Evolutionary conservation across 2,113 vertebrate species (phyloP).

Genomic region (Cheirogaleus medius): DNA sequence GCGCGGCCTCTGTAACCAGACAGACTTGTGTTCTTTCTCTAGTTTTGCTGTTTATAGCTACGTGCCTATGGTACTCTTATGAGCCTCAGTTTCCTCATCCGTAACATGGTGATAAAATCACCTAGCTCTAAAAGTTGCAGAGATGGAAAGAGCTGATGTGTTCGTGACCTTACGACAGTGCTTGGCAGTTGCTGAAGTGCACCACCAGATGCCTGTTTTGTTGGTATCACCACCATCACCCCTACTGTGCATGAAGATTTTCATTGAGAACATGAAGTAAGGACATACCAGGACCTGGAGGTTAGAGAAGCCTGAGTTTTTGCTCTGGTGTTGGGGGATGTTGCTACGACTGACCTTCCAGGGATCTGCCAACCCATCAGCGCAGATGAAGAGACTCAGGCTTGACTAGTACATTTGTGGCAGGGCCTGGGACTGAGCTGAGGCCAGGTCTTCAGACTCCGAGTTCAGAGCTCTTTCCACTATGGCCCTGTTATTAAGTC

Average conservation of each 20-base stretch:
- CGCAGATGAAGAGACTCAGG: neutral
- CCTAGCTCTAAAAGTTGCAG: neutral
- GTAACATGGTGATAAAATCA: neutral
- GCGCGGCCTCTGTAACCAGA: neutral
- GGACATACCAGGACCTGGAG: neutral
- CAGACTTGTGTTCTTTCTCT: neutral
- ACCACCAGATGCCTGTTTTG: neutral
- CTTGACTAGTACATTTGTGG: neutral
- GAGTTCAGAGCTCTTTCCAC: neutral
- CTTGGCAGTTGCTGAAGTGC: neutral
- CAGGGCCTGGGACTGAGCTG: neutral
- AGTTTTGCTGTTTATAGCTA: neutral
- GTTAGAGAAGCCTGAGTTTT: neutral
- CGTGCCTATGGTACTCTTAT: neutral
- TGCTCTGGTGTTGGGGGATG: neutral
- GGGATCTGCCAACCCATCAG: neutral
- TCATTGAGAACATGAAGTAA: neutral
- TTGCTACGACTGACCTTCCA: neutral
- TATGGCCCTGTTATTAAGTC: neutral
- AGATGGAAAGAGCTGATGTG: neutral
- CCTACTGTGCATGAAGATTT: neutral
- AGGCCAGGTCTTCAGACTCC: neutral
- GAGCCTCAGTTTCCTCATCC: neutral
- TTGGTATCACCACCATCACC: neutral
- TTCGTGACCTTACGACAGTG: no score